phyloP scores from a whole-genome alignment of 2,888 invertebrate genomes.

The Watsonalla cultraria region DNA sequence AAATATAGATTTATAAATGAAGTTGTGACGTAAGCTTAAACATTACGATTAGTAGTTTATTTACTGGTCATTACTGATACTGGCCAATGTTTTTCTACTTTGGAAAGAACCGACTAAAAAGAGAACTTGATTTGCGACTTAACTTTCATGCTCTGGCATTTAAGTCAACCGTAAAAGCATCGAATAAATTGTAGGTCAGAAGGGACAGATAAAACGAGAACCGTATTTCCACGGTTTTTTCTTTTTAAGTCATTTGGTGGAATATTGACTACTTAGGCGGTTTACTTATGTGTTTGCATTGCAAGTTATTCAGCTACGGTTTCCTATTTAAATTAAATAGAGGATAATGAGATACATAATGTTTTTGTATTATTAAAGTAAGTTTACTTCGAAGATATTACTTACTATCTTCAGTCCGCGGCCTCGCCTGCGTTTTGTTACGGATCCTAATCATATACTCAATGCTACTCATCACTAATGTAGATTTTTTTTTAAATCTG shows the following conservation, averaged over 20 bases:
- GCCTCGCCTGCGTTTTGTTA: too few relatives aligned
- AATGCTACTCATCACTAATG: too few relatives aligned
- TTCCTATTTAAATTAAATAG: not conserved
- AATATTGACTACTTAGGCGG: conserved; percentile 45
- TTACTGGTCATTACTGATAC: not conserved
- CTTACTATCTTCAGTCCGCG: too few relatives aligned
- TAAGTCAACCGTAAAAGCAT: conserved; percentile 74
- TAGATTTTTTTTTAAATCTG: too few relatives aligned
- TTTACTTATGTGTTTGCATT: conserved; percentile 31
- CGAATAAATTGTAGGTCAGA: conserved; percentile 76
- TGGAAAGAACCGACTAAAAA: conserved; percentile 38
- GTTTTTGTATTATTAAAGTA: too few relatives aligned
- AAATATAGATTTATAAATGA: too few relatives aligned
- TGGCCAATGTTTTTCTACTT: conserved; percentile 22
- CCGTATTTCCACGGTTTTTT: conserved; percentile 56
- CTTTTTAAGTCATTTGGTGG: conserved; percentile 57
- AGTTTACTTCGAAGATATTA: too few relatives aligned
- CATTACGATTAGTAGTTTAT: not conserved
- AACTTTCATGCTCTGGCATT: conserved; percentile 72
- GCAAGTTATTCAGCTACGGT: conserved; percentile 10
- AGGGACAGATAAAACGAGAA: conserved; percentile 72
- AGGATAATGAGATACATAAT: too few relatives aligned
- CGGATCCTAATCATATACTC: too few relatives aligned
- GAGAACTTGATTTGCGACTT: conserved; percentile 65
- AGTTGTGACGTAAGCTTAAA: not conserved